Evolutionary conservation across 1,140 invertebrate genomes (phyloP), one percentile per base, ranked within the genome.

Genomic region (Pantala flavescens): DNA sequence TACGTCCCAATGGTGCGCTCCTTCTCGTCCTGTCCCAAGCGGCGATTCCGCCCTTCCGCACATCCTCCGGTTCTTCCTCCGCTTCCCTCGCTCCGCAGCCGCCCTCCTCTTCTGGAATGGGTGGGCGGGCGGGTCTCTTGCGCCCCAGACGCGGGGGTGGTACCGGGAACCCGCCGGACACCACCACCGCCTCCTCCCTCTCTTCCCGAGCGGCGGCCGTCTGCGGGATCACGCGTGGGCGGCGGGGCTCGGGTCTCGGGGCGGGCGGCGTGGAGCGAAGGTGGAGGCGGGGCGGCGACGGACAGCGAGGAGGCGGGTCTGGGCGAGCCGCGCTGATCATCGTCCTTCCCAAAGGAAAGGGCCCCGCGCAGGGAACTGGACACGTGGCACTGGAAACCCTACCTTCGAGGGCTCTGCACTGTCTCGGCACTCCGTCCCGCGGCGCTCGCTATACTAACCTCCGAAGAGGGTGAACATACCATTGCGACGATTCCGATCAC

Each of bases 81-180:
- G 49, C 49, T 9, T 36, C 28, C 49, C 49, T 63, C 49, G 49
- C 49, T 1, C 16, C 49, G 49, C 16, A 16, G 12, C 14, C 49
- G n/a, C 49, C 49, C 16, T 21, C 49, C n/a, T 63, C 49, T 21
- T 63, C 49, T 21, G 49, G 49, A 63, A 63, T 63, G 49, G 49
- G 49, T 63, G 49, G 49, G 49, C 49, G 49, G 49, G 49, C 49
- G 49, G 49, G 49, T 63, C 49, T 63, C 49, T 63, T 63, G 49
- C 49, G 49, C 14, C 16, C 14, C 16, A 19, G 49, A 19, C 49
- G 49, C 49, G 49, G 49, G 49, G 49, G 49, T 63, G 49, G 49
- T 12, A 63, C 49, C 16, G 49, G 49, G 16, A 63, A 21, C 16
- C 49, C 49, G 49, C n/a, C 49, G 49, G 49, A 16, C 49, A 21